A percentile compares a stretch with the other conserved stretches of the same genome.
phyloP scores from a whole-genome alignment of 2,113 vertebrate species.

The Halcyon malimbica region DNA sequence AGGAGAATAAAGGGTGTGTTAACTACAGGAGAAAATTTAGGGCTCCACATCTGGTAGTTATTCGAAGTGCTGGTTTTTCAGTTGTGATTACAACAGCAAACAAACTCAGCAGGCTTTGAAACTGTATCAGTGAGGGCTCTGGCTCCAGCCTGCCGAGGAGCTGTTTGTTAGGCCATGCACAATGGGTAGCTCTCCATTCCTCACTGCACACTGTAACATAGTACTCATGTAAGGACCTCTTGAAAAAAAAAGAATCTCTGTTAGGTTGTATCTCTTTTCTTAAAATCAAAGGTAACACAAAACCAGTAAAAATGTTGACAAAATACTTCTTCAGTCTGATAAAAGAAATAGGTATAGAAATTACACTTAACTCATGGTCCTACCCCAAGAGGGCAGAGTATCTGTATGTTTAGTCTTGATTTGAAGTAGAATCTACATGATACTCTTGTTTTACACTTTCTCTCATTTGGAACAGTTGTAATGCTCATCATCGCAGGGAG shows the following conservation, averaged over 20 bases:
- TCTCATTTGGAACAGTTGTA: neutral
- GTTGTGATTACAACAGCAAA: neutral
- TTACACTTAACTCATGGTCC: neutral
- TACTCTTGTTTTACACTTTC: neutral
- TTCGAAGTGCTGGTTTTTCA: neutral
- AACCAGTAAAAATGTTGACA: neutral
- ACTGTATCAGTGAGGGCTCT: accelerated
- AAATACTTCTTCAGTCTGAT: neutral
- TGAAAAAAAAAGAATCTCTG: neutral
- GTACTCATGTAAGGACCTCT: neutral
- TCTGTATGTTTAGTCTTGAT: neutral
- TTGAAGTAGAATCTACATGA: neutral
- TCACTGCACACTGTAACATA: neutral
- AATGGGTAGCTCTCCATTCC: neutral
- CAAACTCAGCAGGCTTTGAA: neutral
- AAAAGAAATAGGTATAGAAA: neutral
- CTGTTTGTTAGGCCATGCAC: neutral
- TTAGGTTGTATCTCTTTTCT: neutral
- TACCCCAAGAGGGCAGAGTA: neutral
- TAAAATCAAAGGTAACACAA: neutral
- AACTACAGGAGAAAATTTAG: neutral
- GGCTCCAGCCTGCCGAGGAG: neutral
- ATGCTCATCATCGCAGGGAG: neutral
- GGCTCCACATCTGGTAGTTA: neutral
- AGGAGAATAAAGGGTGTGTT: neutral